A percentile compares a stretch with the other conserved stretches of the same genome.
Conservation (phyloP, 2,113 vertebrate species). For the Ailurus styani region DNA sequence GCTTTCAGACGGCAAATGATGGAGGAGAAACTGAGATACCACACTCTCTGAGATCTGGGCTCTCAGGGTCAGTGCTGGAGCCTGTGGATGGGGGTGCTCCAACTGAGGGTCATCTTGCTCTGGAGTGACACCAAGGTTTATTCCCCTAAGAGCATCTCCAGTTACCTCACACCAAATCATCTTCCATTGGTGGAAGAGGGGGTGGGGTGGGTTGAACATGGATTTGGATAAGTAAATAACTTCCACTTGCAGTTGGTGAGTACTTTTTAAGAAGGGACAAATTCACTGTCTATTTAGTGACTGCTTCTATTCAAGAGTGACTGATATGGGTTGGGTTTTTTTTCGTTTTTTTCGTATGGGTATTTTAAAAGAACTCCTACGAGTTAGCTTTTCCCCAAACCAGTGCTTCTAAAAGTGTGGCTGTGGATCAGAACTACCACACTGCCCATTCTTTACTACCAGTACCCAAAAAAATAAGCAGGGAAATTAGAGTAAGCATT, state of each 20-base stretch:
- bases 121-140: not conserved
- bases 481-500: not conserved
- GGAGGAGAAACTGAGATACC: not conserved
- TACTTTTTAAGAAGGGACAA: not conserved
- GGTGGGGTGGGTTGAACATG: not conserved
- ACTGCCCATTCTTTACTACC: not conserved
- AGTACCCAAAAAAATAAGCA: not conserved
- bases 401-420: not conserved
- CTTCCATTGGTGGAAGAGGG: rapidly evolving
- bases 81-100: not conserved
- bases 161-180: not conserved
- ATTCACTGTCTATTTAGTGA: not conserved
- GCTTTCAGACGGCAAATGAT: not conserved
- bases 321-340: too few relatives aligned
- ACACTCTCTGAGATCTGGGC: not conserved
- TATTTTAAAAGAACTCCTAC: not conserved
- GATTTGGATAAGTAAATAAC: not conserved
- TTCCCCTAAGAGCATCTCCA: not conserved
- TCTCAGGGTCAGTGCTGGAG: not conserved
- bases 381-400: not conserved
- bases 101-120: too few relatives aligned
- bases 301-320: not conserved
- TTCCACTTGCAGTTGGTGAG: not conserved
- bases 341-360: not conserved
- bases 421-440: not conserved